These are phyloP conservation scores for Ellobius talpinus DNA, from an alignment of 2,113 vertebrate species.

Conservation along the genomic window DNA sequence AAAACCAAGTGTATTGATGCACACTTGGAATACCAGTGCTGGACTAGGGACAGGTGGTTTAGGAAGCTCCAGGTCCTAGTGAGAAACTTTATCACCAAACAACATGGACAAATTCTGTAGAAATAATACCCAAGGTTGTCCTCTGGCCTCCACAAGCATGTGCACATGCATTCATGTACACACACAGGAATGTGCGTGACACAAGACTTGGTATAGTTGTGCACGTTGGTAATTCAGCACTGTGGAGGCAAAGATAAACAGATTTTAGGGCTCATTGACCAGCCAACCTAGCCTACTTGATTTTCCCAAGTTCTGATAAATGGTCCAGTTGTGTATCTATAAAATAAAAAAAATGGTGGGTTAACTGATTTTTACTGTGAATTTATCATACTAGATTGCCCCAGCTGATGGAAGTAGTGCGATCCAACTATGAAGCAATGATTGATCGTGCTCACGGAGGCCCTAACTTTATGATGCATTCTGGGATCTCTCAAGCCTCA, in stretches of 20 bases:
- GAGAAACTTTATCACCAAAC: background rate
- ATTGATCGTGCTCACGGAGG: conserved; percentile 98
- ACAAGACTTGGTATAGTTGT: background rate
- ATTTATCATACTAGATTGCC: conserved; percentile 91
- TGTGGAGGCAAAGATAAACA: background rate
- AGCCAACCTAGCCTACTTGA: background rate
- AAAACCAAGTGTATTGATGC: background rate
- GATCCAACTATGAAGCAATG: conserved; percentile 99
- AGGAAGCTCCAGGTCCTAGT: background rate
- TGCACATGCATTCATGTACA: background rate
- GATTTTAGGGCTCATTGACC: background rate
- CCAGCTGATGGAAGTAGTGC: conserved; percentile 98
- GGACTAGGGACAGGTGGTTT: background rate
- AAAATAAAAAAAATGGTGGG: conserved; percentile 83
- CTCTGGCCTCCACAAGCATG: background rate
- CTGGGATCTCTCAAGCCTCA: conserved; percentile 98
- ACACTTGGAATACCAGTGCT: background rate
- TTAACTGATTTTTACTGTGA: conserved; percentile 72
- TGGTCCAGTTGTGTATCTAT: conserved; percentile 29
- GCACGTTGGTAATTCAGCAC: no score
- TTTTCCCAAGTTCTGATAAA: background rate
- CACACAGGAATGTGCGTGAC: background rate
- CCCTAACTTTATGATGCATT: conserved; percentile 99
- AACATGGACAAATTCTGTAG: background rate
- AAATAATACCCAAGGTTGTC: no score